Percentiles rank a stretch among this genome's conserved stretches.
Conservation (phyloP, 35 echinoderm and acorn worm genomes). For the Ptychodera flava region DNA sequence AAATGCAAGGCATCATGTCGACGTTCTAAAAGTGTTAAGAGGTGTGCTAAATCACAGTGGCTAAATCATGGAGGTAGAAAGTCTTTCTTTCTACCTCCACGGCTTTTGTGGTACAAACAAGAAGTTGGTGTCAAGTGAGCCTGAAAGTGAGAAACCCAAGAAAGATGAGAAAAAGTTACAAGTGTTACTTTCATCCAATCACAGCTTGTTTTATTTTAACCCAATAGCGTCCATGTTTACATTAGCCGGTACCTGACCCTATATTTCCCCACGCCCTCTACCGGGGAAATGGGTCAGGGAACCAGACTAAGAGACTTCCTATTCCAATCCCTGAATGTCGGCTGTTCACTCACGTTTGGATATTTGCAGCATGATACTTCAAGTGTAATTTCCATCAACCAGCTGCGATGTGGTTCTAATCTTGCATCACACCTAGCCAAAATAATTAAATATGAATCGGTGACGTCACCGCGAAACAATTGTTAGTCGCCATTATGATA, state of each 20-base stretch:
- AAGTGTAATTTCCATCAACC: conserved; percentile 71
- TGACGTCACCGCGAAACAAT: too few relatives aligned
- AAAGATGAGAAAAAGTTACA: too few relatives aligned
- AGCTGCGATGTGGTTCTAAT: conserved; percentile 65
- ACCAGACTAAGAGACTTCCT: not conserved
- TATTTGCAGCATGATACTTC: conserved; percentile 88
- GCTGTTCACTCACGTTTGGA: conserved; percentile 13
- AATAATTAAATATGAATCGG: not conserved
- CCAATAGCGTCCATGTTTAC: not conserved
- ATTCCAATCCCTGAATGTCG: conserved; percentile 62
- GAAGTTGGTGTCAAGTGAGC: not conserved
- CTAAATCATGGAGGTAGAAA: too few relatives aligned
- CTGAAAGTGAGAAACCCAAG: too few relatives aligned
- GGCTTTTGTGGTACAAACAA: too few relatives aligned
- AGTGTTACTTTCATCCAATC: not conserved
- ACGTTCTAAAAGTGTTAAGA: too few relatives aligned
- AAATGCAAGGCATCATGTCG: too few relatives aligned
- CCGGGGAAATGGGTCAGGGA: not conserved
- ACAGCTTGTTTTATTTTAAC: not conserved
- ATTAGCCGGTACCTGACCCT: too few relatives aligned
- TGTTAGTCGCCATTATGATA: too few relatives aligned
- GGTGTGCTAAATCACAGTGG: too few relatives aligned
- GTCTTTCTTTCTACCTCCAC: too few relatives aligned
- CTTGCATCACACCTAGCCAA: conserved; percentile 72
- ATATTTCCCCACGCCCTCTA: not conserved